A percentile compares a stretch with the other conserved stretches of the same genome.
Conservation (phyloP, 2,888 invertebrate species). For the Schizaphis graminum region DNA sequence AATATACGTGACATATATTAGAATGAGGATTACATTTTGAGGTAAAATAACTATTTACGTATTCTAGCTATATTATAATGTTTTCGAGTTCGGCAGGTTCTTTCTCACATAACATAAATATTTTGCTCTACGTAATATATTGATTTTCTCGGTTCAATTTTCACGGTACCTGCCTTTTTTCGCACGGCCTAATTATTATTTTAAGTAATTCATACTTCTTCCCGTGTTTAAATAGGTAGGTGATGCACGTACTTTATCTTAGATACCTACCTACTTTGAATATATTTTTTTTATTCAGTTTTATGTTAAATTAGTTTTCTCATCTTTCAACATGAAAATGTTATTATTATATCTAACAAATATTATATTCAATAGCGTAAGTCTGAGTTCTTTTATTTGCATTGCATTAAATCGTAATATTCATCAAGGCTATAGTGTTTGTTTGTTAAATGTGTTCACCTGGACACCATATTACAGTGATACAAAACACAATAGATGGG, state of each 20-base stretch:
- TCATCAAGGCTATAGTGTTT: neutral
- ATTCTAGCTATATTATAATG: neutral
- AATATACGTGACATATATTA: constrained; percentile 2
- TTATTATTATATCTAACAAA: neutral
- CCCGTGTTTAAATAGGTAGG: neutral
- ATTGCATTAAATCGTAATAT: neutral
- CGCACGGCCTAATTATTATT: constrained; percentile 1
- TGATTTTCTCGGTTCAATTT: constrained; percentile 27
- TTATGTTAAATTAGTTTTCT: neutral
- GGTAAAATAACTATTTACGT: neutral
- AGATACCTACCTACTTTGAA: neutral
- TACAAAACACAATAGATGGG: neutral
- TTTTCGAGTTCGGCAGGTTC: neutral
- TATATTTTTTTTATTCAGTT: neutral
- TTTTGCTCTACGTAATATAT: neutral
- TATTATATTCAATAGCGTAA: constrained; percentile 17
- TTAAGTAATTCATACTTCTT: neutral
- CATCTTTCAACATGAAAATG: neutral
- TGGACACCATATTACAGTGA: neutral
- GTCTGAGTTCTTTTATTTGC: neutral
- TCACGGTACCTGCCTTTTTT: neutral
- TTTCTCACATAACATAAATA: neutral
- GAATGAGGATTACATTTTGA: neutral
- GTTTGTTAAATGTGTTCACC: neutral
- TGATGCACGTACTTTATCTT: neutral